phyloP scores from a whole-genome alignment of 2,797 vertebrate species.

The Alcedo quadribrachys region DNA sequence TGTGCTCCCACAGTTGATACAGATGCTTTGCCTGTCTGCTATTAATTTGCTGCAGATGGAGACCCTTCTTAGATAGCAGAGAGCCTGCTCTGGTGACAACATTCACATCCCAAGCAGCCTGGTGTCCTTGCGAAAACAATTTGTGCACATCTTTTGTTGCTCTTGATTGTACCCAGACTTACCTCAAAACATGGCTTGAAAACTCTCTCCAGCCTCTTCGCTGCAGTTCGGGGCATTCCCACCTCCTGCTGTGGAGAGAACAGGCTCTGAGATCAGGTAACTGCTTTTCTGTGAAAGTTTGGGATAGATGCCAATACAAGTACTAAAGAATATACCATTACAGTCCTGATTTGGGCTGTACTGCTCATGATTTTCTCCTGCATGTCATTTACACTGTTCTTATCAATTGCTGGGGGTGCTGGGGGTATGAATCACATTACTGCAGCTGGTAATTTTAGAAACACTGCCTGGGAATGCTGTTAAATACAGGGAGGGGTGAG shows the following conservation, averaged over 20 bases:
- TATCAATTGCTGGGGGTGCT: slow-evolving; percentile 29
- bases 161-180: not conserved
- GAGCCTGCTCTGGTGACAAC: not conserved
- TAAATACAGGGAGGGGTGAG: slow-evolving; percentile 50
- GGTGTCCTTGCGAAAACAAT: not conserved
- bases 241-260: not conserved
- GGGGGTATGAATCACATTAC: slow-evolving; percentile 53
- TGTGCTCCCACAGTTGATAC: not conserved
- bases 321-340: not conserved
- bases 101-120: not conserved
- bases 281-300: not conserved
- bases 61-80: not conserved
- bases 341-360: not conserved
- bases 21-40: not conserved
- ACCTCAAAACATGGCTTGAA: not conserved
- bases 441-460: slow-evolving; percentile 64
- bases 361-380: slow-evolving; percentile 20
- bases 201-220: not conserved
- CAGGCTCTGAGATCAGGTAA: not conserved
- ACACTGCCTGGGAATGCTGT: slow-evolving; percentile 36
- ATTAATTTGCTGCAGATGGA: not conserved
- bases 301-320: not conserved
- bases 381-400: slow-evolving; percentile 39
- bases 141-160: not conserved
- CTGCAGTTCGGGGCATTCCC: not conserved